Percentiles rank a stretch among this genome's conserved stretches.
Evolutionary conservation across 2,797 vertebrate genomes (phyloP).

Genomic region (Coregonus ussuriensis): DNA sequence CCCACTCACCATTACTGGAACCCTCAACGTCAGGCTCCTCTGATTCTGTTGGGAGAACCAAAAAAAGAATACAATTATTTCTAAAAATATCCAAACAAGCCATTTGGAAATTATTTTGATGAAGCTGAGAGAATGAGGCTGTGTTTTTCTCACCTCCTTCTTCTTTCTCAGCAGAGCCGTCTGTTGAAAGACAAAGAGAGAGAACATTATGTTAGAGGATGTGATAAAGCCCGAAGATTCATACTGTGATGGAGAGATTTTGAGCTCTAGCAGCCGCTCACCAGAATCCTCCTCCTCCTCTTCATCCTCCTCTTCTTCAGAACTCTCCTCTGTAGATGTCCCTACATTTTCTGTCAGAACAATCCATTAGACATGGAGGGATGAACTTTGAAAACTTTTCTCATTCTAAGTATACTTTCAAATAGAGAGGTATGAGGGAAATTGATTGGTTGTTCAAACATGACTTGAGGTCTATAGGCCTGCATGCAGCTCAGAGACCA

Average conservation of each 20-base stretch:
- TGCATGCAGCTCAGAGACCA: no score
- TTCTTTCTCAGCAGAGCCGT: conserved; percentile 35
- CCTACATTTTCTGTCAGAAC: conserved; percentile 52
- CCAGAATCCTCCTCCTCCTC: conserved; percentile 47
- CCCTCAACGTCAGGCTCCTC: conserved; percentile 41
- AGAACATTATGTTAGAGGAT: conserved; percentile 4
- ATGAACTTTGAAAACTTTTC: conserved; percentile 7
- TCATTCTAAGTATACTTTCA: not conserved
- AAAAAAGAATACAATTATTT: not conserved
- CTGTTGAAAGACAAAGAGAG: conserved; percentile 32
- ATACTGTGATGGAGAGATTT: not conserved
- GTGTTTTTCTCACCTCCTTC: conserved; percentile 1
- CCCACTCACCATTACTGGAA: conserved; percentile 38
- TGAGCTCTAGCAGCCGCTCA: conserved; percentile 38
- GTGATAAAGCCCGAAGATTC: not conserved
- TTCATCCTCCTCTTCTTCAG: conserved; percentile 57
- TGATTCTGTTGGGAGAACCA: conserved; percentile 40
- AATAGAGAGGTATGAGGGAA: not conserved
- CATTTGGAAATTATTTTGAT: not conserved
- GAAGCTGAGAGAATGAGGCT: not conserved
- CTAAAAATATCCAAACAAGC: not conserved
- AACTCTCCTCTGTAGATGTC: conserved; percentile 66
- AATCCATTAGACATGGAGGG: not conserved
- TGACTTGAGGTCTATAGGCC: no score
- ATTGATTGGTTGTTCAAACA: not conserved